Evolutionary conservation across 2,797 vertebrate genomes (phyloP).

Genomic region (Xenentodon cancila): DNA sequence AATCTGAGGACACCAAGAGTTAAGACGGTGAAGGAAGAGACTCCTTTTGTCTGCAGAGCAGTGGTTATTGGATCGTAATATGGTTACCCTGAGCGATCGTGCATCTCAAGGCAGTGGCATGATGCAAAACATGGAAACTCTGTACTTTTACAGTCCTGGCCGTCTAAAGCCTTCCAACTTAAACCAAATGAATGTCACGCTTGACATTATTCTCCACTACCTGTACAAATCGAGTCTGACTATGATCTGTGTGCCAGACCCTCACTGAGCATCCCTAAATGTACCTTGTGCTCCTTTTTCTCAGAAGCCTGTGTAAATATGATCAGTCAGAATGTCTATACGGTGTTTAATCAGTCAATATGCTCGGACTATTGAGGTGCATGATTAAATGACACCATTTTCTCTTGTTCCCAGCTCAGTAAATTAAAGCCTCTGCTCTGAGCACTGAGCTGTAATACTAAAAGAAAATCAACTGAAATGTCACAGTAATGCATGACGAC

Average conservation of each 20-base stretch:
- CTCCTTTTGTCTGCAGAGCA: constrained; percentile 18
- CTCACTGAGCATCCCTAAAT: constrained; percentile 12
- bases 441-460: constrained; percentile 32
- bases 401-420: constrained; percentile 29
- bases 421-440: constrained; percentile 39
- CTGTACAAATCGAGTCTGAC: constrained; percentile 14
- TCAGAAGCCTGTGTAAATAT: constrained; percentile 62
- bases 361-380: constrained; percentile 31
- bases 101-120: constrained; percentile 11
- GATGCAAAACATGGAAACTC: constrained; percentile 5
- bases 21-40: constrained; percentile 2
- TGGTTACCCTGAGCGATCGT: background rate
- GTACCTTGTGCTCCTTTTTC: constrained; percentile 12
- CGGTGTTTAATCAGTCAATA: constrained; percentile 48
- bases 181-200: constrained; percentile 17
- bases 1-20: constrained; percentile 18
- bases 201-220: constrained; percentile 15
- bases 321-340: constrained; percentile 36
- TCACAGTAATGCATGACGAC: constrained; percentile 45
- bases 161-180: constrained; percentile 18
- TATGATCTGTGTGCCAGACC: constrained; percentile 13
- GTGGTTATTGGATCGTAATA: constrained; percentile 1
- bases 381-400: constrained; percentile 53
- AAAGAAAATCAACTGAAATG: constrained; percentile 23
- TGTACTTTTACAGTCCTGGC: constrained; percentile 9